Conservation (phyloP, 2,888 invertebrate species). For the Parnassius mnemosyne region DNA sequence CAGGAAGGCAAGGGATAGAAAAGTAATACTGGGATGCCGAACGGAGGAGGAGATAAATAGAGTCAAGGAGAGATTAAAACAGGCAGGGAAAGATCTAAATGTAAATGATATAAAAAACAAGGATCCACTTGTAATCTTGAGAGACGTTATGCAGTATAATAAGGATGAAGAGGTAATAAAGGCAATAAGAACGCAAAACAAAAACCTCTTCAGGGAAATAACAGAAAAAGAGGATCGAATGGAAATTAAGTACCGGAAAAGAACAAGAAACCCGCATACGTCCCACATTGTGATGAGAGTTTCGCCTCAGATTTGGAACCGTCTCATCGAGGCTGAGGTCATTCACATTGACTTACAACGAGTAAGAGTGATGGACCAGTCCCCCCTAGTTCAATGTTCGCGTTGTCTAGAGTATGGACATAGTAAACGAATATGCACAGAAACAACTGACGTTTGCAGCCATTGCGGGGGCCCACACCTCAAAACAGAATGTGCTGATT, state of each 20-base stretch:
- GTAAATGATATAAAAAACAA: slow-evolving; percentile 1
- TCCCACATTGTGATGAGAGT: too few species aligned
- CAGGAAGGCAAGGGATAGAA: too few species aligned
- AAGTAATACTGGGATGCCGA: too few species aligned
- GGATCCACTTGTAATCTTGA: slow-evolving; percentile 3
- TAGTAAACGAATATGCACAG: neutral
- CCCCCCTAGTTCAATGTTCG: too few species aligned
- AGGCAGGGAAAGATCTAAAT: neutral
- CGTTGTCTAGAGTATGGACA: neutral
- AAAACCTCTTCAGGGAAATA: neutral
- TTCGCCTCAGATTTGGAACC: too few species aligned
- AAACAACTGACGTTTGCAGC: neutral
- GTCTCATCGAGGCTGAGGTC: neutral
- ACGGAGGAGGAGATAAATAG: too few species aligned
- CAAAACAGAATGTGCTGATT: too few species aligned
- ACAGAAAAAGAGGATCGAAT: neutral
- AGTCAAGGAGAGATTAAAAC: neutral
- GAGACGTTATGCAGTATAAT: neutral
- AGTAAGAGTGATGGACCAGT: neutral
- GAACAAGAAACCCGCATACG: too few species aligned
- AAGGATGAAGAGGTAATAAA: slow-evolving; percentile 2
- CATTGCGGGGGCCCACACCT: slow-evolving; percentile 4
- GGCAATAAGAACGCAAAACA: neutral
- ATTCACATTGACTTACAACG: slow-evolving; percentile 6
- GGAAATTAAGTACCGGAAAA: neutral